Evolutionary conservation across 1,140 invertebrate species (phyloP), one percentile per base, ranked within the genome.

Genomic region (Procambarus virginalis): DNA sequence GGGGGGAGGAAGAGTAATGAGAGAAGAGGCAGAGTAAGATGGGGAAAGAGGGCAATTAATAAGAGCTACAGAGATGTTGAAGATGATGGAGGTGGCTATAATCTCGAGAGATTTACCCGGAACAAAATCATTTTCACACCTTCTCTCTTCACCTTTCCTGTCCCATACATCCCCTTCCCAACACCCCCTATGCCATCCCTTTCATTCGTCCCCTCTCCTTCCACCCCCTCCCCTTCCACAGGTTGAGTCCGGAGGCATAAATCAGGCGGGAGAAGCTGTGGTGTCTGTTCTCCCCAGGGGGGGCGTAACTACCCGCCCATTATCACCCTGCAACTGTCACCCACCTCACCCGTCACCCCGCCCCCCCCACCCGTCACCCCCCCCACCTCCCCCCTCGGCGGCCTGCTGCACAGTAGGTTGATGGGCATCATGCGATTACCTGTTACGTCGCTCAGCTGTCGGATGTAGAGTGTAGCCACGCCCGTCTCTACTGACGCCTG

Each of bases 321-420:
- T 86, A 86, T 86, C 84, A 86, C 58, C 85, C 76, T 17, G 46
- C 76, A 64, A 79, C 76, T 86, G 76, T 86, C 85, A 86, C 85
- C 55, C 60, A 45, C 85, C 82, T 68, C 60, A 49, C 82, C 82
- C 46, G 48, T 82, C 55, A n/a, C 22, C 80, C 58, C 80, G 14
- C 58, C 46, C 45, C 34, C 82, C 82, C 46, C 82, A 48, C 12
- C 81, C 45, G 60, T 51, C 81, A 68, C n/a, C n/a, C n/a, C n/a
- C 46, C 45, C 5, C 20, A 45, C n/a, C 80, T 22, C 20, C 49
- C 79, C 14, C 77, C 58, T 46, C 51, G 14, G 55, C 6, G 8
- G 8, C 12, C 55, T 9, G 8, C 55, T 20, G 17, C 3, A 64
- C 60, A 64, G 2, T 64, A 58, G 12, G 20, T 20, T 64, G 60